phyloP scores from a whole-genome alignment of 2,888 invertebrate genomes.

The Eilema griseolum region DNA sequence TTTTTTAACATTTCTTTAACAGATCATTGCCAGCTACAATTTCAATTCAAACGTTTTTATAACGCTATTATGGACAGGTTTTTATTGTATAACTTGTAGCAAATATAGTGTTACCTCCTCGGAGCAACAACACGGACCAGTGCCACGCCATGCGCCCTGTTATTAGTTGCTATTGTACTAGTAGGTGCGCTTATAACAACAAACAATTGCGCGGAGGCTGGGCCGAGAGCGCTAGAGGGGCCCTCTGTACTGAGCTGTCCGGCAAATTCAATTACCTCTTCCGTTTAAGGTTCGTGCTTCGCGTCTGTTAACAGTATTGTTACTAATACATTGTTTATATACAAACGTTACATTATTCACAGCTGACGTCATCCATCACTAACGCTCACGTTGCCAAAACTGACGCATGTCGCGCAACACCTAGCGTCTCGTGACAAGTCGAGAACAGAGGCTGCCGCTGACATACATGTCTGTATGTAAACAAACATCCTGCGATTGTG shows the following conservation, averaged over 20 bases:
- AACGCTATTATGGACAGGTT: neutral
- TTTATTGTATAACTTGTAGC: neutral
- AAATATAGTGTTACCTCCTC: neutral
- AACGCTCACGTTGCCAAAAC: slow-evolving; percentile 11
- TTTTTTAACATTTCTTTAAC: neutral
- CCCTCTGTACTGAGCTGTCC: neutral
- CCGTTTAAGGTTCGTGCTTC: neutral
- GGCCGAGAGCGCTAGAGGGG: neutral
- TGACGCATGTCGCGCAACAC: neutral
- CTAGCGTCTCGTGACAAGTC: slow-evolving; percentile 2
- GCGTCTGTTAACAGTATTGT: neutral
- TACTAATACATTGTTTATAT: slow-evolving; percentile 6
- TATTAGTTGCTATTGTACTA: neutral
- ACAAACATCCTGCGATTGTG: slow-evolving; percentile 40
- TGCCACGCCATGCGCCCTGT: neutral
- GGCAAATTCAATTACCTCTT: neutral
- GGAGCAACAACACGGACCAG: neutral
- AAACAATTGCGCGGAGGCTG: neutral
- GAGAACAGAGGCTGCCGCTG: slow-evolving; percentile 4
- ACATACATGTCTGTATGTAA: slow-evolving; percentile 24
- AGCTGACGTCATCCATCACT: neutral
- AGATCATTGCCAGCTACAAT: neutral
- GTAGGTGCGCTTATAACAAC: neutral
- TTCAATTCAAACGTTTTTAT: neutral
- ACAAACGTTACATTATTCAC: neutral